These are phyloP conservation scores for Melanotus villosus DNA, from an alignment of 2,888 invertebrate species.

Conservation along the genomic window DNA sequence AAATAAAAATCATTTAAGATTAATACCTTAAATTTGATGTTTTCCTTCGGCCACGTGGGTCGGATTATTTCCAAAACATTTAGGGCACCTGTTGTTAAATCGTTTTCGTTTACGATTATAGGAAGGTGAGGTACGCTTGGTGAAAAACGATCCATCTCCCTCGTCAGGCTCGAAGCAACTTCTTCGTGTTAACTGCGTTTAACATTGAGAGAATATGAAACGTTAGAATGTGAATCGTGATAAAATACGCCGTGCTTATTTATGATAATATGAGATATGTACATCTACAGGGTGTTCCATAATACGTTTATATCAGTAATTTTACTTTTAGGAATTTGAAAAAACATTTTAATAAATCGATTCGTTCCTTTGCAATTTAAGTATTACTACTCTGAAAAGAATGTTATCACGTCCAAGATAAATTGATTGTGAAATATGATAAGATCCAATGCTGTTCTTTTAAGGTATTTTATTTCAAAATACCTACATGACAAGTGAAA, in stretches of 20 bases:
- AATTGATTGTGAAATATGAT: no score
- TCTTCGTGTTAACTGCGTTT: not conserved
- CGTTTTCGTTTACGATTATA: conserved; percentile 71
- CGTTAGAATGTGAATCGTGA: not conserved
- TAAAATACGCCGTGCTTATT: not conserved
- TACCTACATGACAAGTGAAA: no score
- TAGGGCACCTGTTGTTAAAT: conserved; percentile 77
- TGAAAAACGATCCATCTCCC: not conserved
- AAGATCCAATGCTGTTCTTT: no score
- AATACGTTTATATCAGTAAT: no score
- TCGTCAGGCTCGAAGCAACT: not conserved
- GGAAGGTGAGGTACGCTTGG: conserved; percentile 36
- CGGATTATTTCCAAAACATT: conserved; percentile 78
- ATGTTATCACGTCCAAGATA: no score
- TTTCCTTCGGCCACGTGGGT: conserved; percentile 78
- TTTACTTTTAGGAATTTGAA: no score
- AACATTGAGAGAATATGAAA: not conserved
- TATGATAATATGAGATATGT: not conserved
- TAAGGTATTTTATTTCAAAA: no score
- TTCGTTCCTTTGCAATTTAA: no score
- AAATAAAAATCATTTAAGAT: conserved; percentile 8
- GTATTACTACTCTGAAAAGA: no score
- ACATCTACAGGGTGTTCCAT: no score
- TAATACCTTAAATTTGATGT: conserved; percentile 81
- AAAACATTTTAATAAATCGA: no score